Evolutionary conservation across 2,797 vertebrate species (phyloP), one percentile per base, ranked within the genome.

Genomic region (Coilia nasus): DNA sequence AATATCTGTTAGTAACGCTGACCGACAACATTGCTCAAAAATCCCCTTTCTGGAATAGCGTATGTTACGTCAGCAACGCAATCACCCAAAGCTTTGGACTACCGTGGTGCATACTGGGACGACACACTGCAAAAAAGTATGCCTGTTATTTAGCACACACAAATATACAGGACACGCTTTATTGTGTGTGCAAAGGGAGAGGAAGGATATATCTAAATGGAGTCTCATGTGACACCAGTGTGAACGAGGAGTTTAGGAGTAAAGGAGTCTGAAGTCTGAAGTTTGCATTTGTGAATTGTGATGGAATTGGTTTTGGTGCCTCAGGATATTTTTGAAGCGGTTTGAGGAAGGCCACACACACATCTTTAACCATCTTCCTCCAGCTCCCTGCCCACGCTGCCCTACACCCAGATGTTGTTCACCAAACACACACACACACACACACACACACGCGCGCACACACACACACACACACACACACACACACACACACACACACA

Each of bases 341-440:
- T 47, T 84, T 85, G 83, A 81, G 56, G n/a, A 83, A 56, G 78
- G 83, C 25, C 64, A 57, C 50, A 56, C 46, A 78, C 71, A 67
- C 23, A 60, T 28, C 47, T 7, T 31, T 28, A 83, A 46, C 82
- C 60, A 83, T 71, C 64, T 71, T 78, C 35, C 71, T 78, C 35
- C 71, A 41, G 35, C 54, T 19, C 47, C 41, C 44, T 84, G 81
- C 31, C 82, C 83, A 78, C 71, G 17, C 71, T 78, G 84, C 28
- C 81, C 71, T n/a, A 82, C 47, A 86, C 83, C 71, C 84, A 87
- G 86, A 84, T 87, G 83, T 83, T 84, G 50, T 59, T n/a, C 54
- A 56, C 81, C 83, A 89, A 67, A 80, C 50, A 56, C 7, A 21
- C 71, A 41, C 71, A 78, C 71, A 35, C 71, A 78, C 35, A 44